Percentiles rank a stretch among this genome's conserved stretches.
Evolutionary conservation across 2,113 vertebrate species (phyloP).

Genomic region (Megaleporinus macrocephalus): DNA sequence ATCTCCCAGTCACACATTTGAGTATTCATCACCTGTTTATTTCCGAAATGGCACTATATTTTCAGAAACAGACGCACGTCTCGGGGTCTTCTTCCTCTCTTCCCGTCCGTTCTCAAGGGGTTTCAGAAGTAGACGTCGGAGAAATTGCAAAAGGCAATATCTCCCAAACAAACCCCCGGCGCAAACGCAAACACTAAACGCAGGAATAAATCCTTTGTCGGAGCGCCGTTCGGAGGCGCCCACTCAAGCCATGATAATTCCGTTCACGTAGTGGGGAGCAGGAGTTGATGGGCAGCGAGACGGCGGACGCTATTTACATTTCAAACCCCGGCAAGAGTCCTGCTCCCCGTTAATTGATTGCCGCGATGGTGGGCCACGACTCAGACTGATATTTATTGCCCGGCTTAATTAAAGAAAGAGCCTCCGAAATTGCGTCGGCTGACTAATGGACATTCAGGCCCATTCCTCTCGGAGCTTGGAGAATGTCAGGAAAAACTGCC

Average conservation of each 20-base stretch:
- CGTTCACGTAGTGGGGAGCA: conserved; percentile 36
- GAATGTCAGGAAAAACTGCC: neutral
- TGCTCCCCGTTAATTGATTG: conserved; percentile 60
- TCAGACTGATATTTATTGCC: conserved; percentile 60
- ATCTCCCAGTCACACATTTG: neutral
- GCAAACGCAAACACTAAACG: conserved; percentile 17
- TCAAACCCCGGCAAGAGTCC: conserved; percentile 54
- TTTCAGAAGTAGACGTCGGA: conserved; percentile 1
- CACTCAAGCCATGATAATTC: conserved; percentile 27
- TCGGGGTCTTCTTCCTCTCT: conserved; percentile 1
- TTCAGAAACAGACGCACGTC: neutral
- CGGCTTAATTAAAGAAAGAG: conserved; percentile 64
- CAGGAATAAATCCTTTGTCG: conserved; percentile 17
- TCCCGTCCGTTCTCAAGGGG: conserved; percentile 15
- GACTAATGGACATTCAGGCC: conserved; percentile 37
- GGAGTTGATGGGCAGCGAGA: conserved; percentile 45
- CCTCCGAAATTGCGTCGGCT: conserved; percentile 35
- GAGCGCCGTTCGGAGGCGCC: conserved; percentile 3
- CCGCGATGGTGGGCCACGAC: conserved; percentile 42
- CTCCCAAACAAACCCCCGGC: conserved; percentile 26
- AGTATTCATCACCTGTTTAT: conserved; percentile 23
- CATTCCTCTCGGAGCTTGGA: conserved; percentile 6
- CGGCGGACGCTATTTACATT: conserved; percentile 61
- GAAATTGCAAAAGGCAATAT: conserved; percentile 17
- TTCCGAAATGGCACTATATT: conserved; percentile 1